These are phyloP conservation scores for Lepidotrigona ventralis DNA, from an alignment of 1,140 invertebrate genomes.

Conservation along the genomic window DNA sequence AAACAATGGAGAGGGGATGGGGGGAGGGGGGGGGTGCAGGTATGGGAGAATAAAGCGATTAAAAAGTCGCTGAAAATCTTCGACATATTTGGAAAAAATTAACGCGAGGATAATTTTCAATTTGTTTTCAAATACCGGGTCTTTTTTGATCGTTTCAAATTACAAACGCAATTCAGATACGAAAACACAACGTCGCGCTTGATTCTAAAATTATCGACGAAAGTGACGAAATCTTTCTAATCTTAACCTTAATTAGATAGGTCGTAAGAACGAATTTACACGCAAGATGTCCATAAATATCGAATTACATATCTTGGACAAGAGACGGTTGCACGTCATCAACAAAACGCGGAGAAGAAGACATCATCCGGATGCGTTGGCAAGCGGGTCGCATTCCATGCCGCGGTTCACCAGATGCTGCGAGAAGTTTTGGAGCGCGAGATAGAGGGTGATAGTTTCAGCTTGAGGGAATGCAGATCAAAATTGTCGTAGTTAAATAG, in stretches of 20 bases:
- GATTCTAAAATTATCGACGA: no score
- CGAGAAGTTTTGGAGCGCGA: not conserved
- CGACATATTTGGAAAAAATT: not conserved
- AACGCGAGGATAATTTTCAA: not conserved
- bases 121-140: not conserved
- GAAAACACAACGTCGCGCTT: no score
- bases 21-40: no score
- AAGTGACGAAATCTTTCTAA: no score
- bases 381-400: not conserved
- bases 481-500: conserved; percentile 14
- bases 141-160: no score
- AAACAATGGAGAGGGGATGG: no score
- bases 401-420: not conserved
- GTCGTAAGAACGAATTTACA: not conserved
- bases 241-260: no score
- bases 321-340: not conserved
- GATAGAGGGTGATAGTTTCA: not conserved
- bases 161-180: no score
- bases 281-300: not conserved
- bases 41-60: not conserved
- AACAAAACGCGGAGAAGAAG: not conserved
- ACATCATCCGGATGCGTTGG: not conserved
- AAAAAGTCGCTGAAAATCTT: not conserved
- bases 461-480: conserved; percentile 21
- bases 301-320: not conserved